phyloP scores from a whole-genome alignment of 2,888 invertebrate species.

The Philonicus albiceps region DNA sequence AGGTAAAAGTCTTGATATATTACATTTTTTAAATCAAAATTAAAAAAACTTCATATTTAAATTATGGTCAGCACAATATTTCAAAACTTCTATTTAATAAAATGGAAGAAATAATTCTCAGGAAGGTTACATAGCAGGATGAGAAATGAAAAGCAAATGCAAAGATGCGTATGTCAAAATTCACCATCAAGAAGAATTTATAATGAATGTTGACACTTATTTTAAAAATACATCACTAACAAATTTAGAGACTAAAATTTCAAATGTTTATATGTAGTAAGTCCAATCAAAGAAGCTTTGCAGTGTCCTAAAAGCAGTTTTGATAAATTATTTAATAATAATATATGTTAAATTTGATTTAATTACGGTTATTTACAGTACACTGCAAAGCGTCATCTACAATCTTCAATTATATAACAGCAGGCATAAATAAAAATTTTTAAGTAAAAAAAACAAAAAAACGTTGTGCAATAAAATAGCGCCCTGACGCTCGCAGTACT shows the following conservation, averaged over 20 bases:
- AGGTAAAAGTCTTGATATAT: neutral
- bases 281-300: neutral
- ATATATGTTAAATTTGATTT: neutral
- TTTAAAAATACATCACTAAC: neutral
- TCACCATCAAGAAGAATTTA: neutral
- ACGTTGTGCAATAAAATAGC: slow-evolving; percentile 56
- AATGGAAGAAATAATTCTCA: neutral
- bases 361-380: neutral
- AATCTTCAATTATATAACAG: slow-evolving; percentile 4
- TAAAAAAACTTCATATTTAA: neutral
- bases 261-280: neutral
- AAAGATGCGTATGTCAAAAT: slow-evolving; percentile 14
- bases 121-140: slow-evolving; percentile 4
- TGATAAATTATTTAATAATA: neutral
- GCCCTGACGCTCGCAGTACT: slow-evolving; percentile 56
- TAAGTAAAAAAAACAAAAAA: slow-evolving; percentile 44
- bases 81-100: neutral
- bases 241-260: slow-evolving; percentile 3
- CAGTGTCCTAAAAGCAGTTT: neutral
- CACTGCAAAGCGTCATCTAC: neutral
- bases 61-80: neutral
- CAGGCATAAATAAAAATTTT: slow-evolving; percentile 36
- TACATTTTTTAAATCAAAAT: neutral
- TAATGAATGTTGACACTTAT: slow-evolving; percentile 6
- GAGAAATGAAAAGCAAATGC: slow-evolving; percentile 14